Conservation (phyloP, 2,888 invertebrate species). For the Herminia tarsipennalis region DNA sequence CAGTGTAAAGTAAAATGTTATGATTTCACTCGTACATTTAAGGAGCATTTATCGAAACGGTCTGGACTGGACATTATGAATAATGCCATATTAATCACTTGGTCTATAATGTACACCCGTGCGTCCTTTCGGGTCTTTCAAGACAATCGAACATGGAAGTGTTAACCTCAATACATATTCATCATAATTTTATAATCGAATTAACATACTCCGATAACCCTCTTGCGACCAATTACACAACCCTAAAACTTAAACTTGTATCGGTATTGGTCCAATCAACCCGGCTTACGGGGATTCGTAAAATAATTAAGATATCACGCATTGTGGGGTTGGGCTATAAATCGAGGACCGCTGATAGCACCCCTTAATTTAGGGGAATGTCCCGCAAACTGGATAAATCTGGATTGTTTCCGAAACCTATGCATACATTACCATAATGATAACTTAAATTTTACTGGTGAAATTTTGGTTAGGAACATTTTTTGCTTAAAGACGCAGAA, state of each 20-base stretch:
- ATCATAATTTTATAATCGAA: conserved; percentile 1
- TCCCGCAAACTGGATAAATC: conserved; percentile 56
- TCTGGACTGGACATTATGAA: no score
- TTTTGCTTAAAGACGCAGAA: no score
- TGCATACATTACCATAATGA: conserved; percentile 64
- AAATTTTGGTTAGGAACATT: no score
- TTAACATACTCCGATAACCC: conserved; percentile 9
- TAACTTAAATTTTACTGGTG: conserved; percentile 30
- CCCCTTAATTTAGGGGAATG: conserved; percentile 42
- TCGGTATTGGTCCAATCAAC: conserved; percentile 29
- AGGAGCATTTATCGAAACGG: no score
- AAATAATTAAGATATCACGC: conserved; percentile 70
- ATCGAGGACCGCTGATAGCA: conserved; percentile 44
- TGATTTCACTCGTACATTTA: no score
- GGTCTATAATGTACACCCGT: no score
- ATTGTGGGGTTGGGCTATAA: conserved; percentile 51
- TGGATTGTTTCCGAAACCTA: conserved; percentile 59
- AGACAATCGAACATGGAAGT: not conserved
- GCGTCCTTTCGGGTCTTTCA: no score
- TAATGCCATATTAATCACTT: no score
- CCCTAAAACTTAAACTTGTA: conserved; percentile 23
- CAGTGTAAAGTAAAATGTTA: no score
- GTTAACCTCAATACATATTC: not conserved
- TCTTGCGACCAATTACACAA: not conserved
- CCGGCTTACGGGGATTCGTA: conserved; percentile 50